phyloP scores from a whole-genome alignment of 37 sponge, comb jelly and placozoan species.

The Petrosia ficiformis region DNA sequence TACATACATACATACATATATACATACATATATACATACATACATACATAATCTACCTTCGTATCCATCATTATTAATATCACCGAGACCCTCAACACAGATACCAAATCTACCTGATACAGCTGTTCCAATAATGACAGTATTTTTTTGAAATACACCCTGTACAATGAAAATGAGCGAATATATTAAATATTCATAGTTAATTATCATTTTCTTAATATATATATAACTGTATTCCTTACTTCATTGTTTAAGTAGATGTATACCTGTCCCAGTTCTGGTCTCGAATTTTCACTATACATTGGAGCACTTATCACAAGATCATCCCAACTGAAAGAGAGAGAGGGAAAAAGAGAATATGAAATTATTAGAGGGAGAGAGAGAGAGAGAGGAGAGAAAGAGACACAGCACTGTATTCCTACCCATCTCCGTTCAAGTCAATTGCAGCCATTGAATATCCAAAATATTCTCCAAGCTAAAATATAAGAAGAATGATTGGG shows the following conservation, averaged over 20 bases:
- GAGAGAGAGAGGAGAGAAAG: no score
- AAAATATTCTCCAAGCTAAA: constrained; percentile 45
- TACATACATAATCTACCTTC: constrained; percentile 8
- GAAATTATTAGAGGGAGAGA: neutral
- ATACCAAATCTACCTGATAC: constrained; percentile 6
- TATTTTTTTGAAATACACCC: neutral
- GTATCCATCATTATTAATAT: constrained; percentile 20
- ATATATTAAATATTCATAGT: neutral
- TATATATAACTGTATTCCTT: no score
- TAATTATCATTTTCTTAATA: no score
- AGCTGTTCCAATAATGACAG: constrained; percentile 3
- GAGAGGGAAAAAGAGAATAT: neutral
- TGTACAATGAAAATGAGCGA: neutral
- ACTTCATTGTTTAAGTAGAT: neutral
- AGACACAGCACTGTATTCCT: neutral
- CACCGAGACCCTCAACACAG: constrained; percentile 16
- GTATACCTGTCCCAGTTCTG: neutral
- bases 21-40: neutral
- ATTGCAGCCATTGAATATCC: constrained; percentile 30
- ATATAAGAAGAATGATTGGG: neutral
- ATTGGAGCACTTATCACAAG: constrained; percentile 7
- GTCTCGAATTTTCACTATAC: constrained; percentile 3
- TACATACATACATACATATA: no score
- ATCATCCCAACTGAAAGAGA: constrained; percentile 9
- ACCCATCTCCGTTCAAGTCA: constrained; percentile 42